A percentile compares a stretch with the other conserved stretches of the same genome.
phyloP scores from a whole-genome alignment of 2,113 vertebrate genomes.

The Microcebus tavaratra region DNA sequence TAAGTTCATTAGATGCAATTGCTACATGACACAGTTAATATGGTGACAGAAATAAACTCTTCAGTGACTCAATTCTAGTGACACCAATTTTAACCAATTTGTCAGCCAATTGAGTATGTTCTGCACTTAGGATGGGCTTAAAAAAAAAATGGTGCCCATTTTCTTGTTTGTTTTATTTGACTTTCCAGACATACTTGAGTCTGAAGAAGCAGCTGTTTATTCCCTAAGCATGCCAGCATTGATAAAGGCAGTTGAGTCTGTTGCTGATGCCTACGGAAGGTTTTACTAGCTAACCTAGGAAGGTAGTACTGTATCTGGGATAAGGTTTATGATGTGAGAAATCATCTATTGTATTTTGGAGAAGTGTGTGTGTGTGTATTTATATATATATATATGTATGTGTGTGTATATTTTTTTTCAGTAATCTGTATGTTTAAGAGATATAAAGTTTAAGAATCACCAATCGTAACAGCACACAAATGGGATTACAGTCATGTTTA shows the following conservation, averaged over 20 bases:
- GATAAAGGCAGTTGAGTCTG: neutral
- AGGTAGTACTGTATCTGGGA: neutral
- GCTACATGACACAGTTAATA: constrained; percentile 67
- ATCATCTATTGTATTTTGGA: neutral
- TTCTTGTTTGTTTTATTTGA: constrained; percentile 73
- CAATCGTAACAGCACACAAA: neutral
- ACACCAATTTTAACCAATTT: constrained; percentile 81
- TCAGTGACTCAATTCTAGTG: constrained; percentile 78
- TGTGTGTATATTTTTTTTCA: neutral
- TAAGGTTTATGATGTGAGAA: neutral
- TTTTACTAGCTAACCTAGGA: constrained; percentile 14
- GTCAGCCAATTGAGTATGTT: constrained; percentile 71
- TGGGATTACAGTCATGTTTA: neutral
- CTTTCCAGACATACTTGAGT: constrained; percentile 75
- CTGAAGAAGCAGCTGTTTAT: constrained; percentile 68
- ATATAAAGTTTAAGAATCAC: constrained; percentile 29
- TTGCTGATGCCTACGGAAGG: neutral
- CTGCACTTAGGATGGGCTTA: constrained; percentile 70
- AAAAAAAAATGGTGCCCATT: constrained; percentile 63
- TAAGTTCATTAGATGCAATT: constrained; percentile 68
- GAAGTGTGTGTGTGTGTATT: neutral
- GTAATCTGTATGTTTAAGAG: constrained; percentile 34
- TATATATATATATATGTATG: no score
- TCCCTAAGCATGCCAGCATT: neutral
- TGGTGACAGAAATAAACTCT: constrained; percentile 78